A percentile compares a stretch with the other conserved stretches of the same genome.
These are phyloP conservation scores for Latrodectus hesperus DNA, from an alignment of 2,888 invertebrate genomes.

Conservation along the genomic window DNA sequence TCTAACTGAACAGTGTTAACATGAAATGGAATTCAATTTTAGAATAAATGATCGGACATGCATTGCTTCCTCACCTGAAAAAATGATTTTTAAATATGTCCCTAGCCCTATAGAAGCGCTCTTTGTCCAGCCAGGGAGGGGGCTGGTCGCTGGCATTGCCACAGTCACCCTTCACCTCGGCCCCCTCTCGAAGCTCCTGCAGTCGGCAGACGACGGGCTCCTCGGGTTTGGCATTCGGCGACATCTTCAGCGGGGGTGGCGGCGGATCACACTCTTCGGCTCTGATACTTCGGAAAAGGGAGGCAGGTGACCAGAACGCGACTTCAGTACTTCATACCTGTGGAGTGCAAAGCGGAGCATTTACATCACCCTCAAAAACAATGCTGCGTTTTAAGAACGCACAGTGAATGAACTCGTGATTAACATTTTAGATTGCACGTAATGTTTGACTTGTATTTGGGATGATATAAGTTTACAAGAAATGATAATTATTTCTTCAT, in stretches of 20 bases:
- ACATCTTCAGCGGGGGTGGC: conserved; percentile 18
- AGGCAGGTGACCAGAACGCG: conserved; percentile 14
- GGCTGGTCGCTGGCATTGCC: conserved; percentile 52
- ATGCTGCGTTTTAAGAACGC: too few species aligned
- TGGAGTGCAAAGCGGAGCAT: not conserved
- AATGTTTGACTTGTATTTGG: too few species aligned
- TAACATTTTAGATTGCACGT: not conserved
- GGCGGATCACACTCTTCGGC: not conserved
- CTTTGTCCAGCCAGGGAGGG: conserved; percentile 68
- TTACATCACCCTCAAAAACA: not conserved
- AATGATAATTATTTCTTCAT: too few species aligned
- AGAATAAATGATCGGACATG: not conserved
- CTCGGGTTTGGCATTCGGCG: conserved; percentile 62
- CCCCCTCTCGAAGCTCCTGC: conserved; percentile 58
- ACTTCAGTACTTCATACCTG: conserved; percentile 30
- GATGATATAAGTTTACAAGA: too few species aligned
- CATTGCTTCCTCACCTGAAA: conserved; percentile 57
- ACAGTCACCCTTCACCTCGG: conserved; percentile 56
- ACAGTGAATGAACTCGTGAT: too few species aligned
- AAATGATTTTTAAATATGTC: conserved; percentile 67
- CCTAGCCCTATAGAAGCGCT: conserved; percentile 67
- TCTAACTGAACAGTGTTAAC: not conserved
- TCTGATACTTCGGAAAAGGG: conserved; percentile 22
- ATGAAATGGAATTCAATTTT: not conserved
- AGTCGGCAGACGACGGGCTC: conserved; percentile 28